Base-by-base conservation (phyloP, 2,113 vertebrate species). In the Mohoua ochrocephala region DNA sequence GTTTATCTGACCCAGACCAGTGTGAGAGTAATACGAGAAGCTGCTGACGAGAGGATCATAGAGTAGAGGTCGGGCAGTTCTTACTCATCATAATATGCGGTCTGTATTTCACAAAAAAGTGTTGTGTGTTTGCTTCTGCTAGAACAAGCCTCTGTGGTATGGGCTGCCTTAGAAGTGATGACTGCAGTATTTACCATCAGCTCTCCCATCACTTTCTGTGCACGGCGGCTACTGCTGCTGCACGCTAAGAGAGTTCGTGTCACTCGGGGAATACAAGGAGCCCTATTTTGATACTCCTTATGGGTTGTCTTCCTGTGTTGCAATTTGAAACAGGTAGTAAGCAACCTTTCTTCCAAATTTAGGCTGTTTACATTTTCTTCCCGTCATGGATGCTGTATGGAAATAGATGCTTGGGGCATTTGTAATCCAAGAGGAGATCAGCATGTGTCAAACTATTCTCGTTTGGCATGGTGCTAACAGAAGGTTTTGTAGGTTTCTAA, bases 41-140 rank as follows among this genome's bases (percentile, higher is more conserved):
- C 49, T 79, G 4, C 44, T 63, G 69, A 71, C 0, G 1, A 54
- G 52, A 47, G 16, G 8, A 37, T 64, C 5, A 2, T 4, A 17
- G 35, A 41, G 33, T 37, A 41, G 31, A 49, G 27, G 14, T 18
- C 33, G 15, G 28, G 53, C 60, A 87, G 65, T 61, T 73, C 80
- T 41, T 59, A 15, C 16, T 73, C n/a, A 33, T 50, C 23, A 11
- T 70, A 42, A 7, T 8, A 7, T 63, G 44, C 28, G 67, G 24
- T 57, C 53, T 63, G 15, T 68, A 7, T 78, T 78, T 89, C 74
- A 75, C 60, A 49, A 21, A 67, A 92, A 52, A 20, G 16, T 61
- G 41, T 5, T 67, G 22, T 27, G 12, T 37, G 4, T 41, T 84
- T 49, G 18, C 4, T 31, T 89, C 22, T 81, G 64, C 31, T 60